Conservation (phyloP, 1,140 invertebrate genomes). For the Leguminivora glycinivorella region DNA sequence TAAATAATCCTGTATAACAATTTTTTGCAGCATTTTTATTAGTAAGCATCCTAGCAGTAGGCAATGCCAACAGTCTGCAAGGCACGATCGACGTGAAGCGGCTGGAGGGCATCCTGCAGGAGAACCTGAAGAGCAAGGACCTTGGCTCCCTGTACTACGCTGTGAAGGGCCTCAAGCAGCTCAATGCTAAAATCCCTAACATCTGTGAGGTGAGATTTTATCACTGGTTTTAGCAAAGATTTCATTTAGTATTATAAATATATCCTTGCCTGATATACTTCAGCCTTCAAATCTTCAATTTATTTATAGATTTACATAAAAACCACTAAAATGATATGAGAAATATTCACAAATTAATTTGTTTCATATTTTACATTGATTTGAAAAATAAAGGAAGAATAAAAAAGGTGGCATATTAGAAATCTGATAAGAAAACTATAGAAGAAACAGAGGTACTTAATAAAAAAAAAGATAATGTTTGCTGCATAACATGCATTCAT, state of each 20-base stretch:
- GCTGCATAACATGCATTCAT: neutral
- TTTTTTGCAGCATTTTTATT: constrained; percentile 55
- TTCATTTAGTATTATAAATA: no score
- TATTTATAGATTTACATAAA: no score
- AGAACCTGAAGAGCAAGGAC: constrained; percentile 68
- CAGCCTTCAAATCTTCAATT: no score
- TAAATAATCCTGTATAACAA: neutral
- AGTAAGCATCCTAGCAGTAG: constrained; percentile 51
- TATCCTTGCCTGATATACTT: no score
- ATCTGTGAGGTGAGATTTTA: constrained; percentile 64
- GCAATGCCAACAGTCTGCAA: constrained; percentile 67
- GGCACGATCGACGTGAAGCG: constrained; percentile 67
- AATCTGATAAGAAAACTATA: no score
- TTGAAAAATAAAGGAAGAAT: no score
- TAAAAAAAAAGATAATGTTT: no score
- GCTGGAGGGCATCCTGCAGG: constrained; percentile 67
- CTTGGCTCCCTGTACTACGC: constrained; percentile 63
- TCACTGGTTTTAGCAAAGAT: neutral
- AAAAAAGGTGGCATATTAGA: no score
- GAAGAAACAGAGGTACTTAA: no score
- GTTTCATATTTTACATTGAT: no score
- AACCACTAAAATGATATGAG: no score
- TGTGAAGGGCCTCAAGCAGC: constrained; percentile 63
- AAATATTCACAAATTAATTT: no score
- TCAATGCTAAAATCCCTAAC: constrained; percentile 67